phyloP scores from a whole-genome alignment of 2,113 vertebrate species.

The Dromiciops gliroides region DNA sequence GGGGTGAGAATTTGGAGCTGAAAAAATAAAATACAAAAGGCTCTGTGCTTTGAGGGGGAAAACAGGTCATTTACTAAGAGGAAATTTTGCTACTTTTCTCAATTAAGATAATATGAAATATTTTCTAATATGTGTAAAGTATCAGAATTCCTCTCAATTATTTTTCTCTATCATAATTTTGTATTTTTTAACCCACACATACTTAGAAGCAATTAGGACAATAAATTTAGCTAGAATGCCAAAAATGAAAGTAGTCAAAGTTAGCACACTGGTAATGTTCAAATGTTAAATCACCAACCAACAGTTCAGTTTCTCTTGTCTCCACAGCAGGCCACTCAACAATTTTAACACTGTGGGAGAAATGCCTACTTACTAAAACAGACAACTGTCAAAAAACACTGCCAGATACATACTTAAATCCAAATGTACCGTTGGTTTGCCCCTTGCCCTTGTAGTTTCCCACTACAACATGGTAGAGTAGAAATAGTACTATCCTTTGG shows the following conservation, averaged over 20 bases:
- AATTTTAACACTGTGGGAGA: conserved; percentile 33
- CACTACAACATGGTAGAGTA: background rate
- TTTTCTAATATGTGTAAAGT: conserved; percentile 52
- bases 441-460: background rate
- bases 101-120: conserved; percentile 1
- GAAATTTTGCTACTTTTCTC: background rate
- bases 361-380: conserved; percentile 42
- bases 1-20: background rate
- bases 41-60: background rate
- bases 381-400: conserved; percentile 50
- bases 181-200: background rate
- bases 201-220: background rate
- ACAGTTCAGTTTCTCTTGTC: background rate
- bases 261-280: conserved; percentile 22
- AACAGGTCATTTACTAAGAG: background rate
- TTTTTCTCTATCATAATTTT: conserved; percentile 30
- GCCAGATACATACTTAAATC: background rate
- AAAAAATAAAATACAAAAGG: background rate
- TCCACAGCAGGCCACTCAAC: conserved; percentile 28
- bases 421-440: background rate
- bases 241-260: conserved; percentile 48
- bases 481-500: background rate
- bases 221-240: conserved; percentile 36
- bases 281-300: conserved; percentile 47
- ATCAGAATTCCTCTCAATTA: conserved; percentile 33